Percentiles rank a stretch among this genome's conserved stretches.
Evolutionary conservation across 2,888 invertebrate genomes (phyloP).

Genomic region (Chrysina gloriosa): DNA sequence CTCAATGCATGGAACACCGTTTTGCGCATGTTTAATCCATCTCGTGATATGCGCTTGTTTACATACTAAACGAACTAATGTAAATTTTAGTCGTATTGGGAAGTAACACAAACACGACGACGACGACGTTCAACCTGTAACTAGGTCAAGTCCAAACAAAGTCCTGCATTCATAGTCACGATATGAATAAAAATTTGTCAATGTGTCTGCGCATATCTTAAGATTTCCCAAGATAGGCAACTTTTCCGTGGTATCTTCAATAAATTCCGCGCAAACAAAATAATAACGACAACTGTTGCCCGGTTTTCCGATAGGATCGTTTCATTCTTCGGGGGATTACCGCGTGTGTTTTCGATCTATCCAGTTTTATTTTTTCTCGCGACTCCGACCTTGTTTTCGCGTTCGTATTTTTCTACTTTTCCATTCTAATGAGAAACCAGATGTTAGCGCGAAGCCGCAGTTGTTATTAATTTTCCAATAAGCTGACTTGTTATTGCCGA

Average conservation of each 20-base stretch:
- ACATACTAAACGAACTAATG: neutral
- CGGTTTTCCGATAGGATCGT: neutral
- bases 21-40: too few relatives aligned
- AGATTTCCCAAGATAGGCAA: neutral
- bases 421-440: neutral
- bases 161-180: neutral
- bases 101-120: neutral
- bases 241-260: neutral
- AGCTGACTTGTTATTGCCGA: neutral
- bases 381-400: neutral
- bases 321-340: neutral
- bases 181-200: neutral
- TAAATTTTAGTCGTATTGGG: neutral
- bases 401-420: neutral
- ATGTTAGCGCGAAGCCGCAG: neutral
- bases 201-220: too few relatives aligned
- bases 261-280: neutral
- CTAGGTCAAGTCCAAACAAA: neutral
- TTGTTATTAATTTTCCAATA: slow-evolving; percentile 5
- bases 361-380: neutral
- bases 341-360: neutral
- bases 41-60: neutral
- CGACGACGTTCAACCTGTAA: neutral
- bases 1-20: too few relatives aligned
- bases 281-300: neutral